Evolutionary conservation across 1,140 invertebrate genomes (phyloP), one percentile per base, ranked within the genome.

Genomic region (Druon quercuslanigerum): DNA sequence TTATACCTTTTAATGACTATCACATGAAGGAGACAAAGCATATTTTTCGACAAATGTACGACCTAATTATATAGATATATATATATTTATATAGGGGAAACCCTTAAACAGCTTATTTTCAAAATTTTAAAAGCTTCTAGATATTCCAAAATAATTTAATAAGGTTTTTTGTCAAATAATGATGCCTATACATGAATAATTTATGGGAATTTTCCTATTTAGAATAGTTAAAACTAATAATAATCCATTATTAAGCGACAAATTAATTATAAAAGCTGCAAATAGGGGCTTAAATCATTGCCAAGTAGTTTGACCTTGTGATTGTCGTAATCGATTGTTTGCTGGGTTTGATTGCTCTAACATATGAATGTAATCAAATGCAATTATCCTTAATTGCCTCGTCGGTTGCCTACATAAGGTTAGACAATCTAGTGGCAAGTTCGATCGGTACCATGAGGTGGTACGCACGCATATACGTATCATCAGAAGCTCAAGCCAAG

Each of bases 401-500:
- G 60, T 66, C 60, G 25, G 60, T 66, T 66, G 40, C 60, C 60
- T 66, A 66, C 60, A 66, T 66, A 66, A 66, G 60, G 60, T 66
- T 66, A 66, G 60, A 66, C 60, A 66, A 66, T 66, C 60, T 20
- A 66, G 60, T 40, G 60, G 60, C 60, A 40, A 66, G 60, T 40
- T 66, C 25, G 60, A 66, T 66, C 60, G 13, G 25, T 40, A 25
- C 40, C 20, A 60, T 60, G 20, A 60, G 57, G 33, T 57, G 19
- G 46, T 50, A 20, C 25, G 51, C 50, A 57, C 46, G 71, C 54
- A 79, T 71, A 20, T 72, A 71, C 78, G 79, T 76, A 80, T 82
- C 77, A 82, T 79, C 76, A 76, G 78, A 51, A 79, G 50, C 71
- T 76, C 79, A 72, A 82, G 72, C 72, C 74, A 75, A 57, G 75